phyloP scores from a whole-genome alignment of 2,888 invertebrate species.

The Pandemis corylana region DNA sequence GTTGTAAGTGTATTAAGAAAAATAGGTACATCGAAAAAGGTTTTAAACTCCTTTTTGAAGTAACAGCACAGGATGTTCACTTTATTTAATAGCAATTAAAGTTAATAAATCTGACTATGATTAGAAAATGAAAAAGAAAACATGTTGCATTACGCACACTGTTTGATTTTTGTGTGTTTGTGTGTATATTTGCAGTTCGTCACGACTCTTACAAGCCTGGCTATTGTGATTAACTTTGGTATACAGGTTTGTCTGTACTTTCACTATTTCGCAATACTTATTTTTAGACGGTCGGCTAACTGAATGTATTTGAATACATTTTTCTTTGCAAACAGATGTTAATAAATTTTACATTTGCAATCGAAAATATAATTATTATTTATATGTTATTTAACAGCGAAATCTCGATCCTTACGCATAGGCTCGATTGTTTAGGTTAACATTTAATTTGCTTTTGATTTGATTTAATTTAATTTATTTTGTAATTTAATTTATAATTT shows the following conservation, averaged over 20 bases:
- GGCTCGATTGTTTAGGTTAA: no score
- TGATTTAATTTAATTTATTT: no score
- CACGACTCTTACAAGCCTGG: background rate
- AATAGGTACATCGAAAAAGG: no score
- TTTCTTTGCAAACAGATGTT: background rate
- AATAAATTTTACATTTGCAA: background rate
- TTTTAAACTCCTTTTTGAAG: no score
- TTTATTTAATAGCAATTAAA: background rate
- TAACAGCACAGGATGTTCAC: no score
- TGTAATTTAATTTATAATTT: no score
- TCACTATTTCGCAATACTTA: conserved; percentile 15
- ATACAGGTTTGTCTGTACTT: conserved; percentile 9
- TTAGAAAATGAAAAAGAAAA: no score
- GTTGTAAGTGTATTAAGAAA: no score
- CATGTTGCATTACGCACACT: background rate
- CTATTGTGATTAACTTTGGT: conserved; percentile 4
- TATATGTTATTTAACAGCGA: no score
- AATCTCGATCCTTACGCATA: no score
- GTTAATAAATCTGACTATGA: background rate
- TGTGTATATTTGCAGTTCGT: background rate
- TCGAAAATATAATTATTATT: background rate
- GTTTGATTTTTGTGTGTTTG: background rate
- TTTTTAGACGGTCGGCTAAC: conserved; percentile 8
- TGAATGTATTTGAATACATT: background rate
- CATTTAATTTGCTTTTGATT: no score